phyloP scores from a whole-genome alignment of 92 coral and sea anemone species.

The Galaxea fascicularis region DNA sequence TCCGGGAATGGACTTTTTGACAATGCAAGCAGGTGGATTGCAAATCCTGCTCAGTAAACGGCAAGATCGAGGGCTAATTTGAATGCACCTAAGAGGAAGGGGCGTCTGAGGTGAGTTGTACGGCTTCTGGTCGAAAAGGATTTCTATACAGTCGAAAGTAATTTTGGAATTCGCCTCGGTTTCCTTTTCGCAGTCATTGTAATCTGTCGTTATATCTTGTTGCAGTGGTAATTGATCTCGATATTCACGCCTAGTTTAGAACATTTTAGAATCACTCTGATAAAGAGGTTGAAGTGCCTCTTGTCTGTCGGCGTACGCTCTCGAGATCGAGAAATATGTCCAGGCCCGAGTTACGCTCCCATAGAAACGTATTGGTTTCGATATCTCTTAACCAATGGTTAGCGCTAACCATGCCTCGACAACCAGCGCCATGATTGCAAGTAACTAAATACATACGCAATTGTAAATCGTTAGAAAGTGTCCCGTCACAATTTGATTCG shows the following conservation, averaged over 20 bases:
- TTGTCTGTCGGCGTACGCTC: background rate
- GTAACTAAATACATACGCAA: background rate
- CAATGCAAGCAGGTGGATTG: background rate
- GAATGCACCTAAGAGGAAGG: slow-evolving; percentile 8
- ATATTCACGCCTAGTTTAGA: slow-evolving; percentile 4
- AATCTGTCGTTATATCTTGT: background rate
- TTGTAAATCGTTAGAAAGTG: background rate
- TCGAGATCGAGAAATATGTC: slow-evolving; percentile 6
- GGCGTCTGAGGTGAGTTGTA: background rate
- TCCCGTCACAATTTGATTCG: background rate
- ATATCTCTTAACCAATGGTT: too few species aligned
- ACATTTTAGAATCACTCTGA: slow-evolving; percentile 3
- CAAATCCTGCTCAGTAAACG: background rate
- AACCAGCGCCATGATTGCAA: background rate
- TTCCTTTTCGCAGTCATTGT: slow-evolving; percentile 1
- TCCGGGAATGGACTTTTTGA: slow-evolving; percentile 1
- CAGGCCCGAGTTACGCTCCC: background rate
- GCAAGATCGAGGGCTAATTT: background rate
- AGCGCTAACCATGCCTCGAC: too few species aligned
- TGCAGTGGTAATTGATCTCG: background rate
- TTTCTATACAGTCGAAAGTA: background rate
- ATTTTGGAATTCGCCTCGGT: background rate
- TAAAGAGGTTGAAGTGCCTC: slow-evolving; percentile 1
- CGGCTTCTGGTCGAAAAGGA: slow-evolving; percentile 3
- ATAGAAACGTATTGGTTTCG: too few species aligned